Percentiles rank a stretch among this genome's conserved stretches.
phyloP scores from a whole-genome alignment of 2,888 invertebrate species.

The Allygus modestus region DNA sequence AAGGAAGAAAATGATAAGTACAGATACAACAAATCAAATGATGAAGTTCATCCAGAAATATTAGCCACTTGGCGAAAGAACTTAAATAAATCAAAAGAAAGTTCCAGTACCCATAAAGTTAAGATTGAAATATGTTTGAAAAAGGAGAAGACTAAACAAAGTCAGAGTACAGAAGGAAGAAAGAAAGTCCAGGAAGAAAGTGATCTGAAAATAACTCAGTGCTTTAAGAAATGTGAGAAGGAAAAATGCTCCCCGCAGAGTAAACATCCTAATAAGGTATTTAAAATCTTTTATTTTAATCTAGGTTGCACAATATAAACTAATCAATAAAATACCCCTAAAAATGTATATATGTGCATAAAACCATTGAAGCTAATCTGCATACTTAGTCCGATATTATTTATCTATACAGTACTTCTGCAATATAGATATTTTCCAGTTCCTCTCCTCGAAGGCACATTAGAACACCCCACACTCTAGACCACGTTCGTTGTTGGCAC shows the following conservation, averaged over 20 bases:
- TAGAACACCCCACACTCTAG: no score
- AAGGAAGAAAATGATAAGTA: background rate
- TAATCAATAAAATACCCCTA: no score
- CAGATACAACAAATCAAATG: background rate
- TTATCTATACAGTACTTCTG: no score
- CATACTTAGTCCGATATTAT: no score
- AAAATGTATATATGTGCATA: no score
- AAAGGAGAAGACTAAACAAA: background rate
- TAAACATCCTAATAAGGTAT: background rate
- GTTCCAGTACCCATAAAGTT: background rate
- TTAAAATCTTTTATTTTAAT: background rate
- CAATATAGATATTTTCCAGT: no score
- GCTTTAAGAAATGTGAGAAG: background rate
- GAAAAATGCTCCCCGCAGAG: background rate
- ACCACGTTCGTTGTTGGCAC: no score
- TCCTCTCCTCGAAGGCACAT: no score
- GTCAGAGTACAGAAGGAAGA: background rate
- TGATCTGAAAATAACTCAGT: background rate
- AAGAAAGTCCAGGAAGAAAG: background rate
- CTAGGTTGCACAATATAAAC: no score
- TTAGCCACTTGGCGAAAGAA: slow-evolving; percentile 12
- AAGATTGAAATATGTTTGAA: slow-evolving; percentile 17
- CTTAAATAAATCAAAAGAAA: background rate
- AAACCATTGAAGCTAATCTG: no score
- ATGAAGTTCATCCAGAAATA: slow-evolving; percentile 1